These are phyloP conservation scores for Erebia ligea DNA, from an alignment of 2,888 invertebrate genomes.

Conservation along the genomic window DNA sequence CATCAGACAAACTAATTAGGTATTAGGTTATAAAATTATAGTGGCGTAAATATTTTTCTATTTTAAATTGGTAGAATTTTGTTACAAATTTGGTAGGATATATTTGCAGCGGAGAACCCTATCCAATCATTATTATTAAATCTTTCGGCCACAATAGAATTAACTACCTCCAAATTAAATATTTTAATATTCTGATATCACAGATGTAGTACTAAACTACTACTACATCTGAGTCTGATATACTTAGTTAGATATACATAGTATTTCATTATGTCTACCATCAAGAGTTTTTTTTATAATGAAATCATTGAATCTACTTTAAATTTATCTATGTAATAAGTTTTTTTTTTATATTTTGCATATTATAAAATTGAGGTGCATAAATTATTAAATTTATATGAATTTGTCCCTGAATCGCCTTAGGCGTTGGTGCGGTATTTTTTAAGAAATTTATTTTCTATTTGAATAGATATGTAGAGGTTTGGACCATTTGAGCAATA, in stretches of 20 bases:
- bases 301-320: conserved; percentile 26
- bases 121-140: conserved; percentile 1
- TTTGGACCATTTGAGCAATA: conserved; percentile 32
- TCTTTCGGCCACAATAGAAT: conserved; percentile 22
- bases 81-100: conserved; percentile 21
- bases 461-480: conserved; percentile 41
- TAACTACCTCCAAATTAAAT: conserved; percentile 26
- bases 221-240: neutral
- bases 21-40: conserved; percentile 30
- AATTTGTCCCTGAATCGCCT: conserved; percentile 51
- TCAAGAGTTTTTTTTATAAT: conserved; percentile 20
- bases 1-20: conserved; percentile 19
- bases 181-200: conserved; percentile 21
- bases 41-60: conserved; percentile 38
- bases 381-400: conserved; percentile 47
- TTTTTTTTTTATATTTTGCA: conserved; percentile 32
- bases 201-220: too few species aligned
- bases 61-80: conserved; percentile 26
- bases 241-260: neutral
- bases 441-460: conserved; percentile 53
- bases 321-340: conserved; percentile 19
- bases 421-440: conserved; percentile 67
- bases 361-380: conserved; percentile 61
- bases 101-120: conserved; percentile 12
- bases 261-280: conserved; percentile 19